Base-by-base conservation (phyloP, 2,113 vertebrate genomes). In the Anseranas semipalmata region DNA sequence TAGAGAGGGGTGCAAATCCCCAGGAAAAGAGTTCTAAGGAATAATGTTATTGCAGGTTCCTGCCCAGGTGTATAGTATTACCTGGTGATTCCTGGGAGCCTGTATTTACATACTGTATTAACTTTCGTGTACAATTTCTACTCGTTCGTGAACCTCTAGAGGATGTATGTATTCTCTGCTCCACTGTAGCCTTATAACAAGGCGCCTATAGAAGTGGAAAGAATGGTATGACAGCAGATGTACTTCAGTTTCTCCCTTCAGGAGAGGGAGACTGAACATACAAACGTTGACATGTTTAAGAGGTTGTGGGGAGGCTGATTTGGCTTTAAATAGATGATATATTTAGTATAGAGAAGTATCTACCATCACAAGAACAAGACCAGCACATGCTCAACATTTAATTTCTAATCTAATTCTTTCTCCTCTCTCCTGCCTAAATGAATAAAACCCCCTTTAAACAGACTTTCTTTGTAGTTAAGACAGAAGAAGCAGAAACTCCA, bases 21-120 rank as follows among this genome's bases (percentile, higher is more conserved):
- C 37, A 41, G 25, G 37, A 25, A n/a, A 30, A 27, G 5, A 32
- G 48, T 37, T 75, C 30, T 14, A 55, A 12, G 33, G 25, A 59
- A 2, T 7, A 10, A 15, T 1, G 2, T 32, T 33, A 9, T 28
- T 33, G 39, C 0, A 0, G 7, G 60, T 14, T 53, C 77, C 59
- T 46, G 20, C 17, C 21, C 30, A 7, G 24, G 37, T 7, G 11
- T 7, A n/a, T n/a, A 10, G 3, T 10, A 12, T 9, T 15, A 52
- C 30, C 12, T 65, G 55, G 39, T 28, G 41, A 9, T 21, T 55
- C 10, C 7, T 5, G 6, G 46, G 24, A 68, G 18, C 58, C 37
- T 7, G 18, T n/a, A n/a, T n/a, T n/a, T n/a, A n/a, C n/a, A 7
- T 21, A 43, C 50, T 12, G 19, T 10, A 8, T n/a, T 18, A 21